Conservation (phyloP, 2,888 invertebrate genomes). For the Fabriciana adippe region DNA sequence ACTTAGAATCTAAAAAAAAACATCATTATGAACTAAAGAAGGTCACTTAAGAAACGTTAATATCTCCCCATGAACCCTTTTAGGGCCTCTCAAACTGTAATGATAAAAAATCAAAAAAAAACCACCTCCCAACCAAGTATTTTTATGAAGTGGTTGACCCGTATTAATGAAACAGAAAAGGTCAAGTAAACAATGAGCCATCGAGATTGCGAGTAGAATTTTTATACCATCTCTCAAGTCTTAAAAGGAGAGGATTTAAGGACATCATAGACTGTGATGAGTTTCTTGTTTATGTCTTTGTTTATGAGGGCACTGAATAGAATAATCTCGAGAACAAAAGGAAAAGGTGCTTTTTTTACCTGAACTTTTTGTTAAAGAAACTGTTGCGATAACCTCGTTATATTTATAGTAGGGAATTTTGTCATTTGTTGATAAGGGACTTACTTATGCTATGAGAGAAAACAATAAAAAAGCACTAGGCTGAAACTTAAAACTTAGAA, state of each 20-base stretch:
- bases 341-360: constrained; percentile 31
- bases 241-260: constrained; percentile 54
- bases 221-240: constrained; percentile 50
- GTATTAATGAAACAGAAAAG: constrained; percentile 7
- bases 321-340: constrained; percentile 55
- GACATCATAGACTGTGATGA: constrained; percentile 54
- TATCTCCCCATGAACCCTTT: background rate
- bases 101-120: background rate
- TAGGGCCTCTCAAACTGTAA: background rate
- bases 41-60: background rate
- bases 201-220: constrained; percentile 56
- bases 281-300: constrained; percentile 52
- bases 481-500: no score
- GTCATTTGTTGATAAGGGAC: constrained; percentile 32
- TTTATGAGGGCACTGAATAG: constrained; percentile 47
- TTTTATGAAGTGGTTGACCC: constrained; percentile 12
- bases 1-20: no score
- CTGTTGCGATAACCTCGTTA: constrained; percentile 32
- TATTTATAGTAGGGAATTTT: constrained; percentile 32
- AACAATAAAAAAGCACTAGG: background rate
- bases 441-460: constrained; percentile 9
- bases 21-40: no score
- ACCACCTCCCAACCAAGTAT: constrained; percentile 6
- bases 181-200: constrained; percentile 24
- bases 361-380: constrained; percentile 33